These are phyloP conservation scores for Chrysopilus asiliformis DNA, from an alignment of 2,888 invertebrate genomes.

Conservation along the genomic window DNA sequence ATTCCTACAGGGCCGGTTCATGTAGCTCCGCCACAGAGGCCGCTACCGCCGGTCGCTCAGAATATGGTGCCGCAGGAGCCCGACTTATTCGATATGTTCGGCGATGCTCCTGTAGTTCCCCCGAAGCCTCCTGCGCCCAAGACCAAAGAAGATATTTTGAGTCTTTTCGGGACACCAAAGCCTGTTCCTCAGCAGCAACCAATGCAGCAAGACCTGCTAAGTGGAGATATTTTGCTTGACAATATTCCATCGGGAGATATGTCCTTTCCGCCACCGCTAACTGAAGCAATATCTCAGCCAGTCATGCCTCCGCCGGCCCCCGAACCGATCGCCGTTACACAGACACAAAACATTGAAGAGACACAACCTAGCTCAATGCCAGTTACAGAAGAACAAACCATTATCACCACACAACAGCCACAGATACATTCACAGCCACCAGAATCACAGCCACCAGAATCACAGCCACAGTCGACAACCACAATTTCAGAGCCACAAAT, in stretches of 20 bases:
- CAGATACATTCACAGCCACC: not conserved
- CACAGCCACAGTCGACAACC: constrained; percentile 5
- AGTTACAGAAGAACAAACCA: not conserved
- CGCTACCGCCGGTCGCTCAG: constrained; percentile 15
- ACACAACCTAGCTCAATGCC: not conserved
- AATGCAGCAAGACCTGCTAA: constrained; percentile 42
- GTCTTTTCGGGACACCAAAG: constrained; percentile 41
- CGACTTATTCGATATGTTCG: constrained; percentile 43
- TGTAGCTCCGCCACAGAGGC: constrained; percentile 22
- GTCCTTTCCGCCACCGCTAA: constrained; percentile 8
- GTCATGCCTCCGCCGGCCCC: constrained; percentile 7
- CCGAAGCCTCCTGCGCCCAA: constrained; percentile 40
- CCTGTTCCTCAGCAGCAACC: constrained; percentile 24
- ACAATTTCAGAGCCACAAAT: constrained; percentile 27
- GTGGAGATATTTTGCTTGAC: constrained; percentile 38
- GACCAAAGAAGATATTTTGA: constrained; percentile 46
- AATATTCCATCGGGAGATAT: constrained; percentile 14
- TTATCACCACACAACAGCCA: not conserved
- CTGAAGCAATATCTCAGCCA: constrained; percentile 6
- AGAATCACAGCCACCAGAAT: not conserved
- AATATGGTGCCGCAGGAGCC: constrained; percentile 19
- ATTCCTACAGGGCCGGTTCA: constrained; percentile 27
- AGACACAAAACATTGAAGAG: too few relatives aligned
- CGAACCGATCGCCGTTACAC: not conserved
- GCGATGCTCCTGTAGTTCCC: constrained; percentile 38